phyloP scores from a whole-genome alignment of 2,797 vertebrate genomes.

The Oryzias dopingdopingensis region DNA sequence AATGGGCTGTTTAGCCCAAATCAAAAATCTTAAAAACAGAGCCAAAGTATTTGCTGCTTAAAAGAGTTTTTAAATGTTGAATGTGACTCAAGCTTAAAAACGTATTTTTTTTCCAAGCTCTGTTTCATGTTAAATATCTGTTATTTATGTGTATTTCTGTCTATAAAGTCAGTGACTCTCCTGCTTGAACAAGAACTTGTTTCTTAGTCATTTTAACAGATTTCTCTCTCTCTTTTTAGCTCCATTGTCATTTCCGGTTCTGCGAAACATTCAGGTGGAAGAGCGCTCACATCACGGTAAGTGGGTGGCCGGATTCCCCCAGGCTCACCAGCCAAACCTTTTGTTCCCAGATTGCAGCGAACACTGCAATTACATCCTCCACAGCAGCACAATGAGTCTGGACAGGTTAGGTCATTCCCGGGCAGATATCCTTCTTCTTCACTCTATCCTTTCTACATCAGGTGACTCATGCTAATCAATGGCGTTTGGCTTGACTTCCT shows the following conservation, averaged over 20 bases:
- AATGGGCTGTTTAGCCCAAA: too few relatives aligned
- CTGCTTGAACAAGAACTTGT: neutral
- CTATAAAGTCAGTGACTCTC: conserved; percentile 25
- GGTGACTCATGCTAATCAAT: conserved; percentile 34
- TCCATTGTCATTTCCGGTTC: conserved; percentile 24
- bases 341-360: conserved; percentile 30
- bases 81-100: too few relatives aligned
- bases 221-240: neutral
- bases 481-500: neutral
- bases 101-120: too few relatives aligned
- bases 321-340: conserved; percentile 25
- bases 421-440: conserved; percentile 4
- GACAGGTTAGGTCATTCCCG: conserved; percentile 19
- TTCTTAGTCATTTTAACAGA: neutral
- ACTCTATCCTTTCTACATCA: neutral
- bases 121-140: too few relatives aligned
- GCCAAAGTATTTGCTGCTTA: too few relatives aligned
- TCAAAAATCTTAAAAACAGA: too few relatives aligned
- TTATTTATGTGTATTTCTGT: too few relatives aligned
- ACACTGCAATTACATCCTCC: conserved; percentile 43
- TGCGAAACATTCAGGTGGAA: neutral
- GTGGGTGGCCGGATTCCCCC: conserved; percentile 36
- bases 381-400: conserved; percentile 8
- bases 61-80: too few relatives aligned
- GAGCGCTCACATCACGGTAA: conserved; percentile 43